Conservation (phyloP, 2,113 vertebrate species). For the Ranitomeya variabilis region DNA sequence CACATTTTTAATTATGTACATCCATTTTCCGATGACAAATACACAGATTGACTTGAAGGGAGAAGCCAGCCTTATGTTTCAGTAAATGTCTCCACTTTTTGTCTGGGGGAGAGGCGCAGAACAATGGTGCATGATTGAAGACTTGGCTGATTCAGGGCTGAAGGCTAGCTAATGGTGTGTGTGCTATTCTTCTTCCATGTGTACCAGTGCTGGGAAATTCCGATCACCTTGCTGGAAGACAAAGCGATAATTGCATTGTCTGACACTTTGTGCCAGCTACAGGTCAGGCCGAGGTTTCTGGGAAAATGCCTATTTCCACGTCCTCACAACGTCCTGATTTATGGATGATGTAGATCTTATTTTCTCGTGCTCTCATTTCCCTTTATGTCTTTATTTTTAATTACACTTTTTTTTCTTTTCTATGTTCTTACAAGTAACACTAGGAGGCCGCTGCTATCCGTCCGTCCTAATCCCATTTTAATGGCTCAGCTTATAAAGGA, state of each 20-base stretch:
- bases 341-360: neutral
- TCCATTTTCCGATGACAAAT: slow-evolving; percentile 50
- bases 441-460: neutral
- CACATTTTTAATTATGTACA: slow-evolving; percentile 52
- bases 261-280: slow-evolving; percentile 34
- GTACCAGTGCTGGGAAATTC: slow-evolving; percentile 35
- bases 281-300: slow-evolving; percentile 23
- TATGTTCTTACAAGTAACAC: neutral
- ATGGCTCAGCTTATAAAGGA: neutral
- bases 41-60: slow-evolving; percentile 25
- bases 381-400: neutral
- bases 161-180: slow-evolving; percentile 4
- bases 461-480: neutral
- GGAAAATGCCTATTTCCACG: slow-evolving; percentile 28
- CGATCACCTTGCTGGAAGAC: neutral
- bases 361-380: neutral
- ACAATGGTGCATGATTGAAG: slow-evolving; percentile 42
- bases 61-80: slow-evolving; percentile 35
- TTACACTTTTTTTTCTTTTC: neutral
- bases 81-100: slow-evolving; percentile 32
- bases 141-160: slow-evolving; percentile 28
- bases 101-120: neutral
- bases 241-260: slow-evolving; percentile 33
- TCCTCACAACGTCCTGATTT: neutral
- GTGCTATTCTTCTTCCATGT: slow-evolving; percentile 40